Conservation (phyloP, 2,113 vertebrate genomes). For the Macquaria ambigua region DNA sequence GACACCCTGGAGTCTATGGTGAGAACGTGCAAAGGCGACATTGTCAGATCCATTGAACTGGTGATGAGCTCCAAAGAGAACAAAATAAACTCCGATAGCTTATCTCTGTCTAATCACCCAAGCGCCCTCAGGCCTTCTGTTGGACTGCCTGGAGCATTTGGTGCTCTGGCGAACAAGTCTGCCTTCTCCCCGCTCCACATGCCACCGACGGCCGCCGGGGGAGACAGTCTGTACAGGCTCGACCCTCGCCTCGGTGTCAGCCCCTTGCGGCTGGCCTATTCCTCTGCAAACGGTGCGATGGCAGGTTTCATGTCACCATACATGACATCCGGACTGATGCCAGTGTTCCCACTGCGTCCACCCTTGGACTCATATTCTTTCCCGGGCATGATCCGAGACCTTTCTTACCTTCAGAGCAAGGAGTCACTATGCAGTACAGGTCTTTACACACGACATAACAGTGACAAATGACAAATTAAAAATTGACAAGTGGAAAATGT, state of each 20-base stretch:
- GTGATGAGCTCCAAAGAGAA: constrained; percentile 85
- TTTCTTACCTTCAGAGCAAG: constrained; percentile 85
- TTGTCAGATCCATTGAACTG: constrained; percentile 90
- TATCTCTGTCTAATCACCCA: constrained; percentile 53
- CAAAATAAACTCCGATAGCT: constrained; percentile 60
- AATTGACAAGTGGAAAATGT: background rate
- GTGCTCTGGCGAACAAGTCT: constrained; percentile 83
- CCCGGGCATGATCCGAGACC: constrained; percentile 86
- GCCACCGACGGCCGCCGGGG: constrained; percentile 64
- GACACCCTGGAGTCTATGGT: constrained; percentile 86
- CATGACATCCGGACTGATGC: constrained; percentile 87
- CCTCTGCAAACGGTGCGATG: constrained; percentile 82
- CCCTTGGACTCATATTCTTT: constrained; percentile 85
- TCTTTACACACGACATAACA: constrained; percentile 80
- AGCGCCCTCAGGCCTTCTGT: constrained; percentile 71
- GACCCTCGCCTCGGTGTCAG: constrained; percentile 85
- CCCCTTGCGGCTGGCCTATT: constrained; percentile 86
- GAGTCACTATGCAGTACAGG: constrained; percentile 79
- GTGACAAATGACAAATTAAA: constrained; percentile 74
- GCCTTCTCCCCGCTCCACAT: constrained; percentile 89
- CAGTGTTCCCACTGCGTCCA: constrained; percentile 87
- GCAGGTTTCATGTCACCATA: constrained; percentile 88
- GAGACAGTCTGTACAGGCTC: constrained; percentile 83
- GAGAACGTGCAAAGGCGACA: constrained; percentile 87
- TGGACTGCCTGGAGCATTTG: constrained; percentile 74